phyloP scores from a whole-genome alignment of 1,140 invertebrate species.

The Trichonephila clavipes region DNA sequence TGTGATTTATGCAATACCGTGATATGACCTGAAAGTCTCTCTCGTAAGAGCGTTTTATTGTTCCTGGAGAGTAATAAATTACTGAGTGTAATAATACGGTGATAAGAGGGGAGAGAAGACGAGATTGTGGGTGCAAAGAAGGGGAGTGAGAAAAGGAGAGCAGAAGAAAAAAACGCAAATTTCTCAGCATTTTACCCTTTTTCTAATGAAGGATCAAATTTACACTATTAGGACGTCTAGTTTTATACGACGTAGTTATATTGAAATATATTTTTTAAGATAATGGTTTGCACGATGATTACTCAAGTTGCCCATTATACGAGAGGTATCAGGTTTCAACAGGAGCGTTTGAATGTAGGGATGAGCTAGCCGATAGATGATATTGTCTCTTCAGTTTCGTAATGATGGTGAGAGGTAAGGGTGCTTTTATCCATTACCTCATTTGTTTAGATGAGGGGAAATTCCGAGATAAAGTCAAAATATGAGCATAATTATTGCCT shows the following conservation, averaged over 20 bases:
- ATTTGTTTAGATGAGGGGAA: constrained; percentile 27
- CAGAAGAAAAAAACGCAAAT: constrained; percentile 11
- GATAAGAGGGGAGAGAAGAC: constrained; percentile 61
- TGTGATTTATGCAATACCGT: constrained; percentile 75
- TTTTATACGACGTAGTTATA: constrained; percentile 76
- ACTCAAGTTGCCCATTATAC: constrained; percentile 74
- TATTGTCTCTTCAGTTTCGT: constrained; percentile 19
- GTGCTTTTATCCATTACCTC: not conserved
- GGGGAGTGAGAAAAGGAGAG: not conserved
- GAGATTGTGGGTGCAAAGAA: not conserved
- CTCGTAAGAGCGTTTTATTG: constrained; percentile 75
- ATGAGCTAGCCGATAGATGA: constrained; percentile 1
- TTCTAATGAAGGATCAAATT: constrained; percentile 77
- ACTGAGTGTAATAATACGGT: constrained; percentile 75
- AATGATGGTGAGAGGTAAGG: not conserved
- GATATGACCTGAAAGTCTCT: constrained; percentile 73
- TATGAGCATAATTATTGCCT: not conserved
- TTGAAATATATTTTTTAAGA: constrained; percentile 76
- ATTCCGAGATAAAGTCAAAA: not conserved
- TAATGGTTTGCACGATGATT: constrained; percentile 72
- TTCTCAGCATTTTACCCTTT: constrained; percentile 72
- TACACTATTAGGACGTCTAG: constrained; percentile 74
- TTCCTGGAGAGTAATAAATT: constrained; percentile 74
- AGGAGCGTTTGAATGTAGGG: not conserved
- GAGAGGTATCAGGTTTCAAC: constrained; percentile 45